Evolutionary conservation across 2,888 invertebrate species (phyloP), one percentile per base, ranked within the genome.

Genomic region (Cryptus armator): DNA sequence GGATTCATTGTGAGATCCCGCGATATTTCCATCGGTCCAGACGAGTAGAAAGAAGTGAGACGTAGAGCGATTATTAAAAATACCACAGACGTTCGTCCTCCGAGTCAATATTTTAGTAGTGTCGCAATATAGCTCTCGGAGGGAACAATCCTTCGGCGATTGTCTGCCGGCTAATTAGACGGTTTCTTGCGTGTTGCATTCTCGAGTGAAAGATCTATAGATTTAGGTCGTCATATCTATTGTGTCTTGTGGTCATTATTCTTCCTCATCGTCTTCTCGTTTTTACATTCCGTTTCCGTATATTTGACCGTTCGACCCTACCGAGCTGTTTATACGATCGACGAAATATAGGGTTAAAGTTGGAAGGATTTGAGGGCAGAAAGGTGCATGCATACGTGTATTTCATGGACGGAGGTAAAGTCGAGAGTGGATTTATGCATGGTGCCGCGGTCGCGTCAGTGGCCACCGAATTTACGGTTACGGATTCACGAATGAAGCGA

Each of bases 401-500:
- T 66, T 37, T 64, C 32, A 66, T 71, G 66, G 37, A 62, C 19
- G 53, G 43, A 46, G 44, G 51, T 19, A 43, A 37, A 66, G 66
- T 62, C 67, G n/a, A 78, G 67, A 79, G 70, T 70, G 81, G 81
- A 85, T 81, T 85, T 81, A 84, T 85, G 81, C 78, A 82, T 66
- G 70, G 75, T 79, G 75, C 68, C 56, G 74, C 48, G 84, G 81
- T 85, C 62, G 74, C 84, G 81, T 85, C 84, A 75, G 78, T 85
- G 81, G 74, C 78, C 84, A 78, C 81, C 66, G 81, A 82, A 85
- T 85, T 85, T 85, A 85, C 81, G 78, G 78, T 24, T 62, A 56
- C 74, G 81, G 75, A 85, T 85, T 81, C 78, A 75, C 78, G 84
- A 85, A 82, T 85, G 84, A 78, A 79, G 84, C 84, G 84, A 85